These are phyloP conservation scores for Dromius quadrimaculatus DNA, from an alignment of 2,888 invertebrate species.

Conservation along the genomic window DNA sequence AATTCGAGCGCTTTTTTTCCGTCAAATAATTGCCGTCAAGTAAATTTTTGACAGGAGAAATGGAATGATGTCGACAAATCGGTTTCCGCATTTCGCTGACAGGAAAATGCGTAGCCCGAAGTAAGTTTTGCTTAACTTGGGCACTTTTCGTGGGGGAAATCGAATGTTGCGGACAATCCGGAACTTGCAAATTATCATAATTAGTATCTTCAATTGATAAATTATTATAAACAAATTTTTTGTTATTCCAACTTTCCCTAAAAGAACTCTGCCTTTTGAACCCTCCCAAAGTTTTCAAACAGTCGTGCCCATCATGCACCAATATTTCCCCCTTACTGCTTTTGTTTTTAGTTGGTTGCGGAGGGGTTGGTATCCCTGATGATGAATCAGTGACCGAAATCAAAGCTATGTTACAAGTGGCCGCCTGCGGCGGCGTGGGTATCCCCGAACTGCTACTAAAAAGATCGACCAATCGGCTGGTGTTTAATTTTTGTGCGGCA, in stretches of 20 bases:
- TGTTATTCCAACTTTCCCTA: background rate
- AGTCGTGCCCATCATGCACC: constrained; percentile 10
- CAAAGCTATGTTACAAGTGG: background rate
- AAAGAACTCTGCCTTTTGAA: background rate
- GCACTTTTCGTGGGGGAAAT: background rate
- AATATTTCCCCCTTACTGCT: background rate
- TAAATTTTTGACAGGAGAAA: constrained; percentile 1
- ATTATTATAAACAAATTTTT: background rate
- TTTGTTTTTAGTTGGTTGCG: background rate
- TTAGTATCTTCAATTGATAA: background rate
- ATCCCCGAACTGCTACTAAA: background rate
- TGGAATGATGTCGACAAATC: constrained; percentile 10
- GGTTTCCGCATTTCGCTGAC: background rate
- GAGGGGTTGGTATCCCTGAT: constrained; percentile 2
- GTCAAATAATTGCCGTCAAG: too few species aligned
- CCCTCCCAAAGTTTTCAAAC: constrained; percentile 4
- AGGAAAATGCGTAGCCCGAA: background rate
- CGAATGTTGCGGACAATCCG: background rate
- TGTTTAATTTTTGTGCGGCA: background rate
- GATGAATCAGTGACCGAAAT: background rate
- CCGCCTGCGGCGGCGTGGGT: constrained; percentile 6
- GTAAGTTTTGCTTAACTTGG: background rate
- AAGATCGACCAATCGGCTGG: background rate
- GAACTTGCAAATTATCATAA: background rate
- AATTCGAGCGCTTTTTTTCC: background rate